Base-by-base conservation (phyloP, 2,888 invertebrate species). In the Drosophila maculinotata region DNA sequence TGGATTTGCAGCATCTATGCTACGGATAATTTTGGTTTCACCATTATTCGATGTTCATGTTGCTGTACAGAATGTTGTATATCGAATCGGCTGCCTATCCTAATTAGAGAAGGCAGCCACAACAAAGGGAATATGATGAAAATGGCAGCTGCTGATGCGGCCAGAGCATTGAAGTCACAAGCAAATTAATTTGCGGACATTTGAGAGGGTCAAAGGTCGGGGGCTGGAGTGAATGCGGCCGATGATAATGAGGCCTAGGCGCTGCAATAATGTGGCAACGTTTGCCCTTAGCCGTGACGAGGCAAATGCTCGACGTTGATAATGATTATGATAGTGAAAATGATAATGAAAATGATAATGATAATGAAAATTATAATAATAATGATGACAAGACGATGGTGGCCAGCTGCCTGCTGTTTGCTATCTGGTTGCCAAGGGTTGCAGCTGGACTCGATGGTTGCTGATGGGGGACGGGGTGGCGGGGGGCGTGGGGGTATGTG, bases 161-260 rank as follows among this genome's bases (percentile, higher is more conserved):
- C 52, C 23, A 12, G 14, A 45, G 56, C 56, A 56, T 54, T 33
- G 15, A 54, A 53, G 52, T 47, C 36, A 65, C 66, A 45, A 59
- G 69, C 65, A 76, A 76, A 76, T 72, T 76, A 66, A 69, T 79
- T 80, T 66, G 48, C 58, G 65, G 71, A 57, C 70, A 79, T 68
- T 80, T 58, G 75, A 69, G 72, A 56, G 47, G 72, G 67, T 71
- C 74, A 68, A 74, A 75, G 67, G 71, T 76, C 45, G 54, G 10
- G 53, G 47, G 57, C 56, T 41, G 51, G 63, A 33, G 48, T 44
- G 45, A 58, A 72, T 64, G 59, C 51, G 42, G 36, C 58, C 20
- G 56, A 53, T 59, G 56, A 66, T 76, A 68, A 76, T 67, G 71
- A 71, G 76, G 67, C 62, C 48, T 52, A 52, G 58, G 33, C 60